A percentile compares a stretch with the other conserved stretches of the same genome.
Evolutionary conservation across 2,797 vertebrate species (phyloP).

Genomic region (Sebastes diploproa): DNA sequence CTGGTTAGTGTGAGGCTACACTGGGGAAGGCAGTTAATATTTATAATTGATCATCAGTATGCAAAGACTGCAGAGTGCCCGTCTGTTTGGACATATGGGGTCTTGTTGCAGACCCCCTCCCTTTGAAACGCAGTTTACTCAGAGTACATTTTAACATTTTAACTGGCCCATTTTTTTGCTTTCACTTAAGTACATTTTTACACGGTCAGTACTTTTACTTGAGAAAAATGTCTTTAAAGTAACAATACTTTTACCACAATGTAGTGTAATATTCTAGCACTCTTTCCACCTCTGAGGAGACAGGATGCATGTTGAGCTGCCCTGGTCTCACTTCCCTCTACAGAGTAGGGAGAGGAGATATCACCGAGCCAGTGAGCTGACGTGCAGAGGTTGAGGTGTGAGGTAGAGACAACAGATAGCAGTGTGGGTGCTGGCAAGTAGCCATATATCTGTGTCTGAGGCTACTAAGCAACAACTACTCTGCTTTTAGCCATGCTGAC

Average conservation of each 20-base stretch:
- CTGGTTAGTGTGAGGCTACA: background rate
- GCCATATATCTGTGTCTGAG: constrained; percentile 1
- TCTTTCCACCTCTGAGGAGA: constrained; percentile 21
- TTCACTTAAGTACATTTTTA: no score
- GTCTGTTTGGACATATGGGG: background rate
- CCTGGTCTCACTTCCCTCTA: constrained; percentile 33
- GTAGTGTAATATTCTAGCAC: no score
- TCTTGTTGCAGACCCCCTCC: background rate
- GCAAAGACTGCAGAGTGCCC: background rate
- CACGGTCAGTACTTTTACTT: no score
- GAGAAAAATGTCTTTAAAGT: no score
- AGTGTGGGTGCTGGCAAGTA: background rate
- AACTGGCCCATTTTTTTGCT: no score
- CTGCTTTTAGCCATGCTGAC: background rate
- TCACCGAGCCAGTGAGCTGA: constrained; percentile 13
- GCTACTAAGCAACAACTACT: background rate
- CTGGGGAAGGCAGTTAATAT: no score
- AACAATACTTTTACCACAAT: no score
- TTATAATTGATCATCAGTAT: background rate
- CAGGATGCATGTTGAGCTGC: constrained; percentile 46
- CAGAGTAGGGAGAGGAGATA: constrained; percentile 34
- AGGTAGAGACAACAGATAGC: constrained; percentile 27
- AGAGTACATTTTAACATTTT: no score
- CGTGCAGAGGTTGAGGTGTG: constrained; percentile 18
- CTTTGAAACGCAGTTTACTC: no score